These are phyloP conservation scores for Myotis findleyi DNA, from an alignment of 2,797 vertebrate genomes.

Conservation along the genomic window DNA sequence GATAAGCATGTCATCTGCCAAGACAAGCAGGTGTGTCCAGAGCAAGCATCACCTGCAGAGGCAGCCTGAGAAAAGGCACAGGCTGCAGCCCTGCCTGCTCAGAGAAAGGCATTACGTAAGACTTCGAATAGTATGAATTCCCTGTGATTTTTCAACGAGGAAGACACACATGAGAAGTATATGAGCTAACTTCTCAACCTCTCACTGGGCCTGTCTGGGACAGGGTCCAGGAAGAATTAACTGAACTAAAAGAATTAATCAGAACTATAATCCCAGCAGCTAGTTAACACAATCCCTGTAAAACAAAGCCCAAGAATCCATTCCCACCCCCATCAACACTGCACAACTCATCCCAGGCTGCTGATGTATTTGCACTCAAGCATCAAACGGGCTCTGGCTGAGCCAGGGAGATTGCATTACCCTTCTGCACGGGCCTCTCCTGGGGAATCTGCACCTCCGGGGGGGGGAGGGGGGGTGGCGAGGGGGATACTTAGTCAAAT, in stretches of 20 bases:
- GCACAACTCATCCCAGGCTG: background rate
- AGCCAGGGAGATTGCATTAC: background rate
- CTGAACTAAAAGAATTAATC: slow-evolving; percentile 71
- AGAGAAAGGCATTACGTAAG: background rate
- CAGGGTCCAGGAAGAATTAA: slow-evolving; percentile 74
- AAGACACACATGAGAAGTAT: slow-evolving; percentile 51
- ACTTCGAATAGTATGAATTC: background rate
- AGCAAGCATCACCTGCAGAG: slow-evolving; percentile 14
- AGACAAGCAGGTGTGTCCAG: slow-evolving; percentile 65
- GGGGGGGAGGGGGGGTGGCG: too few relatives aligned
- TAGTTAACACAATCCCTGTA: slow-evolving; percentile 67
- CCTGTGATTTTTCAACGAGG: slow-evolving; percentile 54
- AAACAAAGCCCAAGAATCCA: slow-evolving; percentile 55
- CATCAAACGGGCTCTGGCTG: background rate
- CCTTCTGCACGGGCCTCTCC: background rate
- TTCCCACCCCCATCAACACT: background rate
- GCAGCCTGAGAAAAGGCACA: slow-evolving; percentile 40
- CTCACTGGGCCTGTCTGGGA: slow-evolving; percentile 68
- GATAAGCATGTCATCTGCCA: slow-evolving; percentile 62
- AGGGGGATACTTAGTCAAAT: background rate
- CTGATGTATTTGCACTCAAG: background rate
- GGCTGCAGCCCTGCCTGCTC: background rate
- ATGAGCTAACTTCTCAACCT: slow-evolving; percentile 57
- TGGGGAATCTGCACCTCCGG: slow-evolving; percentile 1
- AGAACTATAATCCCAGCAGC: slow-evolving; percentile 69